Conservation (phyloP, 2,888 invertebrate genomes). For the Yponomeuta plumbellus region DNA sequence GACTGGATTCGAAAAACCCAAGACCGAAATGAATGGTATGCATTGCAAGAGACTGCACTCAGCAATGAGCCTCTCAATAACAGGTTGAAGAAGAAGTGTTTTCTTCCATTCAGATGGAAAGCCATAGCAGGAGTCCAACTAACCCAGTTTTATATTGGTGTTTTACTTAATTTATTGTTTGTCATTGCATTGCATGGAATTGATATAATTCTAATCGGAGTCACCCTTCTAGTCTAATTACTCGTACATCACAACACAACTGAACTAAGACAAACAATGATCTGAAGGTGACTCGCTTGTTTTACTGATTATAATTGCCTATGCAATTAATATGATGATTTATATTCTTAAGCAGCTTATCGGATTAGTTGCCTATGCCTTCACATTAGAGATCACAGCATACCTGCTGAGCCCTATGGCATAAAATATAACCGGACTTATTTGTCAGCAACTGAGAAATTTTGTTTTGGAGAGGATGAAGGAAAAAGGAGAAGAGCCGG, state of each 20-base stretch:
- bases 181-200: too few relatives aligned
- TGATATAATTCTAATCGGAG: not conserved
- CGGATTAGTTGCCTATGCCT: not conserved
- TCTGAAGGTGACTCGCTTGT: constrained; percentile 13
- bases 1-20: too few relatives aligned
- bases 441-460: not conserved
- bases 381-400: not conserved
- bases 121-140: too few relatives aligned
- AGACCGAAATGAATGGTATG: too few relatives aligned
- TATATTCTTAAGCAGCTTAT: not conserved
- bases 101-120: too few relatives aligned
- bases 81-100: too few relatives aligned
- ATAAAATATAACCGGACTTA: not conserved
- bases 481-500: too few relatives aligned
- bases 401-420: not conserved
- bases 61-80: too few relatives aligned
- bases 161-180: too few relatives aligned
- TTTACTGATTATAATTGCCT: not conserved
- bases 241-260: not conserved
- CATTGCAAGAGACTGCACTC: too few relatives aligned
- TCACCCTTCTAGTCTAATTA: not conserved
- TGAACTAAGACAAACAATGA: constrained; percentile 12
- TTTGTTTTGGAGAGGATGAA: too few relatives aligned
- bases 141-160: too few relatives aligned
- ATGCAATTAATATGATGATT: not conserved